These are phyloP conservation scores for Lepidothrix coronata DNA, from an alignment of 2,113 vertebrate genomes.

Conservation along the genomic window DNA sequence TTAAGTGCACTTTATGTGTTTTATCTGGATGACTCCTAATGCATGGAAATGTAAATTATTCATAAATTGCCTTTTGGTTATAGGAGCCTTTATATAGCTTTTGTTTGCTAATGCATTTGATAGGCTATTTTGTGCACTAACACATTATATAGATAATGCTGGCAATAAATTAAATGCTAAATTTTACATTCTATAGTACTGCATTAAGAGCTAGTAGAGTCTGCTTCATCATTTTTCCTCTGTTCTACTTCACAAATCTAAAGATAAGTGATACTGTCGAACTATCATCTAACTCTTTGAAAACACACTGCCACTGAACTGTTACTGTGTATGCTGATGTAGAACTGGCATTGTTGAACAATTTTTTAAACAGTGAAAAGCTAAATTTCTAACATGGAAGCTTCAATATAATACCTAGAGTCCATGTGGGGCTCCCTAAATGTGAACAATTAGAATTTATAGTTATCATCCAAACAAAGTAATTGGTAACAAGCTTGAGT, in stretches of 20 bases:
- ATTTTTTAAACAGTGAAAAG: not conserved
- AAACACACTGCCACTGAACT: not conserved
- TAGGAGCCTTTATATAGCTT: constrained; percentile 63
- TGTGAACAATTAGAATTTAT: not conserved
- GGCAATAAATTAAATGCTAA: constrained; percentile 69
- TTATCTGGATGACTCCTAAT: constrained; percentile 63
- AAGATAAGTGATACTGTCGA: constrained; percentile 48
- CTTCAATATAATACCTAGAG: not conserved
- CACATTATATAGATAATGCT: constrained; percentile 44
- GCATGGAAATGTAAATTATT: constrained; percentile 72
- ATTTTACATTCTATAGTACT: constrained; percentile 65
- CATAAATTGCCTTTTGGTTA: constrained; percentile 50
- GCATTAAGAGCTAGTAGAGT: constrained; percentile 13
- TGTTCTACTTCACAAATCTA: constrained; percentile 56
- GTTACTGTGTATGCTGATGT: not conserved
- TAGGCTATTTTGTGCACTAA: constrained; percentile 55
- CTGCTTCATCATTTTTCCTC: constrained; percentile 46
- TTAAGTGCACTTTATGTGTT: constrained; percentile 50
- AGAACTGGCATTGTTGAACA: not conserved
- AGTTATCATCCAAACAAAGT: not conserved
- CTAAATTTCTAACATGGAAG: not conserved
- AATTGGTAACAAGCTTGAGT: not conserved
- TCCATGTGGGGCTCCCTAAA: not conserved
- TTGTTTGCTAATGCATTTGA: constrained; percentile 72
- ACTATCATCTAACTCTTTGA: not conserved